Percentiles rank a stretch among this genome's conserved stretches.
phyloP scores from a whole-genome alignment of 2,797 vertebrate genomes.

The Adrianichthys oophorus region DNA sequence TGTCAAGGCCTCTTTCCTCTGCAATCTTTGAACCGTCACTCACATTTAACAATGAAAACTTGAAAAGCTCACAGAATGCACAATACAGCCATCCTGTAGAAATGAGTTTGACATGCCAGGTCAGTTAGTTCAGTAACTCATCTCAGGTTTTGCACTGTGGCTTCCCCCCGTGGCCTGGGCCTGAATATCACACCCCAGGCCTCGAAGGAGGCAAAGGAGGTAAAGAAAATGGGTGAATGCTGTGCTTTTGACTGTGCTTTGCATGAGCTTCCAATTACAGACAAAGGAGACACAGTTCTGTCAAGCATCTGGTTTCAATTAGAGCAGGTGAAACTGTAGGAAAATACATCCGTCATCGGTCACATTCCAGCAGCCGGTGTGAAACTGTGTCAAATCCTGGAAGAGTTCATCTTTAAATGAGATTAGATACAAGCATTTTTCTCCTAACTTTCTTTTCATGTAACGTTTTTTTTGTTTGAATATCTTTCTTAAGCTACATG shows the following conservation, averaged over 20 bases:
- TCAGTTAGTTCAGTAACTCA: constrained; percentile 46
- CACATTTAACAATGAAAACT: constrained; percentile 39
- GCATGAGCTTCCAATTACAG: constrained; percentile 81
- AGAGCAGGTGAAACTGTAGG: constrained; percentile 87
- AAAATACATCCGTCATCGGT: constrained; percentile 83
- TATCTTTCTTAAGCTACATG: too few relatives aligned
- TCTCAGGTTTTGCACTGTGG: constrained; percentile 22
- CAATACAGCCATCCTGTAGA: constrained; percentile 57
- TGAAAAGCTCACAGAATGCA: constrained; percentile 32
- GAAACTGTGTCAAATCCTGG: constrained; percentile 76
- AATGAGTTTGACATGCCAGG: constrained; percentile 59
- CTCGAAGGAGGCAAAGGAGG: neutral
- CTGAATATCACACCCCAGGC: constrained; percentile 54
- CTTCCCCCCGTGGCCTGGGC: constrained; percentile 44
- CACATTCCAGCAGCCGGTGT: constrained; percentile 78
- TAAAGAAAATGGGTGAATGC: neutral
- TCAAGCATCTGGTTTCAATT: constrained; percentile 81
- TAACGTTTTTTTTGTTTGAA: too few relatives aligned
- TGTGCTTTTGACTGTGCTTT: constrained; percentile 51
- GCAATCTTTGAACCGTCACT: constrained; percentile 50
- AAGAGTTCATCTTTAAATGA: constrained; percentile 66
- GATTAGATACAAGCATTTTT: neutral
- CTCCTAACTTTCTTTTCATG: too few relatives aligned
- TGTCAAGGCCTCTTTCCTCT: constrained; percentile 59
- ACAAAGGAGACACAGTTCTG: constrained; percentile 61